A percentile compares a stretch with the other conserved stretches of the same genome.
These are phyloP conservation scores for mouse (Mus musculus) DNA, from an alignment of 2,113 vertebrate species.

Conservation along the genomic window DNA sequence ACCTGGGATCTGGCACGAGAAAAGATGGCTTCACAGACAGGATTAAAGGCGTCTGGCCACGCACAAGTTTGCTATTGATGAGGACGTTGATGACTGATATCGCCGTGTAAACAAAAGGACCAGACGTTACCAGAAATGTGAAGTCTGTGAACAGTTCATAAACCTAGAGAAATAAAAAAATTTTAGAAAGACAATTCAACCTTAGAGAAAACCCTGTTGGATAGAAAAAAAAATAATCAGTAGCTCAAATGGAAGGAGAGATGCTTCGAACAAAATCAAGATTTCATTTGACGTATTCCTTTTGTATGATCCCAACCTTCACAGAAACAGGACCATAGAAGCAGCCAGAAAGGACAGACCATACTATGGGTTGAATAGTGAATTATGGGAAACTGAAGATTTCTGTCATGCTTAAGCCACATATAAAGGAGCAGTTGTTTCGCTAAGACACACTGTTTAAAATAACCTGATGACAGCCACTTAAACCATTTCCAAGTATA, in stretches of 20 bases:
- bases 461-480: neutral
- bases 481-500: neutral
- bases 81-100: conserved; percentile 94
- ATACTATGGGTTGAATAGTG: neutral
- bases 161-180: conserved; percentile 86
- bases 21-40: conserved; percentile 90
- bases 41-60: conserved; percentile 87
- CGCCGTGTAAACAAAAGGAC: conserved; percentile 94
- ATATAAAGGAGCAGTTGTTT: neutral
- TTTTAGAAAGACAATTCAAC: conserved; percentile 29
- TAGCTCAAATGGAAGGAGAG: neutral
- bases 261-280: neutral
- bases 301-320: neutral
- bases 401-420: neutral
- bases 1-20: conserved; percentile 89
- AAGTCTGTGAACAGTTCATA: conserved; percentile 92
- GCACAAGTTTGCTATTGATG: conserved; percentile 85
- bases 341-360: neutral
- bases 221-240: conserved; percentile 10
- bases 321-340: neutral
- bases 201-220: neutral
- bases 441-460: neutral
- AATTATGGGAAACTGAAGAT: neutral
- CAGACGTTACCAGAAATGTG: conserved; percentile 94
- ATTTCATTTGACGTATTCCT: neutral